Evolutionary conservation across 1,140 invertebrate species (phyloP).

Genomic region (Zaprionus lachaisei): DNA sequence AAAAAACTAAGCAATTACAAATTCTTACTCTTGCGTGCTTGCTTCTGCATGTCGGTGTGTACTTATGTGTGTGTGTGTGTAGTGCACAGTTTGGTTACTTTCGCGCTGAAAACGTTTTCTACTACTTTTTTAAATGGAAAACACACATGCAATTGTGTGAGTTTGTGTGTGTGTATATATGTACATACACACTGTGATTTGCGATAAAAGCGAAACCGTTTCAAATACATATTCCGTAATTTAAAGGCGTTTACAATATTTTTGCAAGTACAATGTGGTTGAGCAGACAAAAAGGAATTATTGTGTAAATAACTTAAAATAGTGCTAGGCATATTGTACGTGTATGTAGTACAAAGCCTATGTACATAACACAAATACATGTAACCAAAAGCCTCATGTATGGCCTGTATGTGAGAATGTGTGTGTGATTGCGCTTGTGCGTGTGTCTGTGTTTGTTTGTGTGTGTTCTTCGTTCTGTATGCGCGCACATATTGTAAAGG

Average conservation of each 20-base stretch:
- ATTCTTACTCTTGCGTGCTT: constrained; percentile 81
- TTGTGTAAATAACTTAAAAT: constrained; percentile 82
- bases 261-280: constrained; percentile 6
- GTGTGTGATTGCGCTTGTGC: constrained; percentile 17
- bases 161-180: constrained; percentile 16
- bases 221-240: constrained; percentile 40
- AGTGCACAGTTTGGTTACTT: constrained; percentile 69
- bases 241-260: constrained; percentile 27
- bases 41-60: constrained; percentile 53
- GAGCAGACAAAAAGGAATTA: constrained; percentile 43
- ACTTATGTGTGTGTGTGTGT: constrained; percentile 42
- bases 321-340: constrained; percentile 59
- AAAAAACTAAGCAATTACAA: constrained; percentile 65
- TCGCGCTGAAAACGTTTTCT: constrained; percentile 78
- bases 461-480: constrained; percentile 29
- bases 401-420: constrained; percentile 15
- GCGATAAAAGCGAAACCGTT: constrained; percentile 44
- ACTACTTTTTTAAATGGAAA: constrained; percentile 49
- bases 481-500: constrained; percentile 68
- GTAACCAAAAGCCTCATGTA: constrained; percentile 24
- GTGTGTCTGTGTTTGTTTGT: constrained; percentile 42
- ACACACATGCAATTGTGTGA: constrained; percentile 25
- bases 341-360: constrained; percentile 19
- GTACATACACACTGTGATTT: constrained; percentile 35
- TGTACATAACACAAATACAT: constrained; percentile 35